These are phyloP conservation scores for Sebastes kiyomatsui DNA, from an alignment of 2,797 vertebrate genomes.

Conservation along the genomic window DNA sequence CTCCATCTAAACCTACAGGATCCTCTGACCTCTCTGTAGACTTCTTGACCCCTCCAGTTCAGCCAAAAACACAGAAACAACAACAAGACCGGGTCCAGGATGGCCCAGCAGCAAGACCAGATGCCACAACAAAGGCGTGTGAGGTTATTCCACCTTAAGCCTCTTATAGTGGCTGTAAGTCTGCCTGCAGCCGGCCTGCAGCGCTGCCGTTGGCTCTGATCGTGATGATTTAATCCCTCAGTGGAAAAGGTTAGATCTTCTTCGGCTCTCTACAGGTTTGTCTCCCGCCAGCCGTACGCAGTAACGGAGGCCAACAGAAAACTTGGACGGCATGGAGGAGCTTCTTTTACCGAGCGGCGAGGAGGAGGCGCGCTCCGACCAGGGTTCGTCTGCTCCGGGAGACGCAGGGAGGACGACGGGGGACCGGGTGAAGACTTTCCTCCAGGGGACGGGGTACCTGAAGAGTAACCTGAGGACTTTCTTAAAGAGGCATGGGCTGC, in stretches of 20 bases:
- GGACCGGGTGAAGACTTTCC: slow-evolving; percentile 57
- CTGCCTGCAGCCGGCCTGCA: slow-evolving; percentile 28
- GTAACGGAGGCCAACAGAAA: neutral
- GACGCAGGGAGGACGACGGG: slow-evolving; percentile 47
- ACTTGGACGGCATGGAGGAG: slow-evolving; percentile 74
- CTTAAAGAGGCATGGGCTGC: slow-evolving; percentile 82
- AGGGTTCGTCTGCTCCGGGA: slow-evolving; percentile 36
- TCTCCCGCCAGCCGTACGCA: slow-evolving; percentile 32
- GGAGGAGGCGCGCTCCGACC: slow-evolving; percentile 64
- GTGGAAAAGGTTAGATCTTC: slow-evolving; percentile 44
- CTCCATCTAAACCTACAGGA: neutral
- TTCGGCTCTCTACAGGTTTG: slow-evolving; percentile 29
- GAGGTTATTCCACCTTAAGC: slow-evolving; percentile 69
- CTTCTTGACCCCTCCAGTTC: neutral
- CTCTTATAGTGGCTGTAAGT: slow-evolving; percentile 70
- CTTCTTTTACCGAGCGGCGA: slow-evolving; percentile 73
- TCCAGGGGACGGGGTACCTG: neutral
- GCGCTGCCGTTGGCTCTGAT: slow-evolving; percentile 18
- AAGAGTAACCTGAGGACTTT: slow-evolving; percentile 53
- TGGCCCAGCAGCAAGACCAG: slow-evolving; percentile 18
- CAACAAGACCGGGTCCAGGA: neutral
- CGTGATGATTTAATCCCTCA: slow-evolving; percentile 70
- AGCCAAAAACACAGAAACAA: neutral
- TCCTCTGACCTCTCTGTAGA: neutral
- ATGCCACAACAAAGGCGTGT: slow-evolving; percentile 56